A percentile compares a stretch with the other conserved stretches of the same genome.
Conservation (phyloP, 2,113 vertebrate genomes). For the Bagarius yarrelli region DNA sequence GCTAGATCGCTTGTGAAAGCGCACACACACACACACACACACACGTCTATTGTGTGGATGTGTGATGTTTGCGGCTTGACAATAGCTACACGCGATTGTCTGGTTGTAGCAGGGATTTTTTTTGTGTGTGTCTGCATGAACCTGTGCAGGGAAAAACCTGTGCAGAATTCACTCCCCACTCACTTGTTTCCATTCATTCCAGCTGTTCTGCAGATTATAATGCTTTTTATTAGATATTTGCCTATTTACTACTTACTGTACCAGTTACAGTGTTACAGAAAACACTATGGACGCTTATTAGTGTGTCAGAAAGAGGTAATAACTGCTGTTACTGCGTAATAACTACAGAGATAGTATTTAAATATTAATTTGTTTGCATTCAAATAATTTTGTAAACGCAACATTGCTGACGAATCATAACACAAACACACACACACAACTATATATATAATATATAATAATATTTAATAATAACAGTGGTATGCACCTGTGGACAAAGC, state of each 20-base stretch:
- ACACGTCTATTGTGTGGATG: slow-evolving; percentile 51
- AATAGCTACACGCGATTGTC: slow-evolving; percentile 31
- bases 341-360: too few species aligned
- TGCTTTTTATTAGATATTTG: background rate
- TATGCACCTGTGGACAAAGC: too few species aligned
- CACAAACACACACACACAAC: background rate
- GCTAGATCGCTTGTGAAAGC: slow-evolving; percentile 23
- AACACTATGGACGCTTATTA: background rate
- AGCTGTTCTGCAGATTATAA: background rate
- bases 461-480: background rate
- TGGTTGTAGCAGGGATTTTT: background rate
- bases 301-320: background rate
- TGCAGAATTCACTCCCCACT: background rate
- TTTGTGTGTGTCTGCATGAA: background rate
- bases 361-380: too few species aligned
- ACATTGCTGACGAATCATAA: background rate
- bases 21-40: slow-evolving; percentile 17
- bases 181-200: background rate
- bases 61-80: slow-evolving; percentile 28
- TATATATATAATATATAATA: too few species aligned
- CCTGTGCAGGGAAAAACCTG: background rate
- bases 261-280: too few species aligned
- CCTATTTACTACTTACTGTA: too few species aligned
- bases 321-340: too few species aligned
- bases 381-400: too few species aligned